A percentile compares a stretch with the other conserved stretches of the same genome.
Conservation (phyloP, 2,888 invertebrate species). For the Diarsia mendica region DNA sequence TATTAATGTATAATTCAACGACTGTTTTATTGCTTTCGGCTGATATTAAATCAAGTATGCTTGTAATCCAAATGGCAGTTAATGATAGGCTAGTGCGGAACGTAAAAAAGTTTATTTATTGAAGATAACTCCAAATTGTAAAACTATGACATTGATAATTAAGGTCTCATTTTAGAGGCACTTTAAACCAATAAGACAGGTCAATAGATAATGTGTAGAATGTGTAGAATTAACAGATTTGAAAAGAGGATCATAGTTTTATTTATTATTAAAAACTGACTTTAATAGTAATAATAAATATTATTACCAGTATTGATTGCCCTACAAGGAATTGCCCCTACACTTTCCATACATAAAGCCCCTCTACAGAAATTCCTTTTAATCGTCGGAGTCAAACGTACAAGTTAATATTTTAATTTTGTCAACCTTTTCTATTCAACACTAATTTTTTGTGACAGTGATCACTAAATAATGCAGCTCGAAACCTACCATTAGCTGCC, state of each 20-base stretch:
- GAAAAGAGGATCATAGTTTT: not conserved
- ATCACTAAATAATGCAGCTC: slow-evolving; percentile 23
- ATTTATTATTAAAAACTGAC: not conserved
- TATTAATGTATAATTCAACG: slow-evolving; percentile 64
- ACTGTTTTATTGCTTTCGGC: slow-evolving; percentile 65
- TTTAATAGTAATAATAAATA: not conserved
- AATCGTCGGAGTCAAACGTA: not conserved
- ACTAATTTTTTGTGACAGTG: not conserved
- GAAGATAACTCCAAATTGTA: slow-evolving; percentile 17
- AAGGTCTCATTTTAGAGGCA: not conserved
- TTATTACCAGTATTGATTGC: no score
- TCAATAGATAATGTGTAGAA: not conserved
- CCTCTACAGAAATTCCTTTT: not conserved
- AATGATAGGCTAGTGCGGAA: slow-evolving; percentile 43
- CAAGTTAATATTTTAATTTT: not conserved
- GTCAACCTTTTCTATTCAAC: not conserved
- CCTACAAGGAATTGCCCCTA: not conserved
- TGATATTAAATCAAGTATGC: slow-evolving; percentile 61
- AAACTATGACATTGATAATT: not conserved
- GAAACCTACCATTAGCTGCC: slow-evolving; percentile 2
- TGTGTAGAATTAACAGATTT: not conserved
- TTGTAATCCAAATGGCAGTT: slow-evolving; percentile 55
- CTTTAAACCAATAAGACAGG: not conserved
- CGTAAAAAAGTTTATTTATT: slow-evolving; percentile 13
- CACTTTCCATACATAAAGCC: not conserved